Conservation (phyloP, 2,113 vertebrate genomes). For the Bubalus kerabau region DNA sequence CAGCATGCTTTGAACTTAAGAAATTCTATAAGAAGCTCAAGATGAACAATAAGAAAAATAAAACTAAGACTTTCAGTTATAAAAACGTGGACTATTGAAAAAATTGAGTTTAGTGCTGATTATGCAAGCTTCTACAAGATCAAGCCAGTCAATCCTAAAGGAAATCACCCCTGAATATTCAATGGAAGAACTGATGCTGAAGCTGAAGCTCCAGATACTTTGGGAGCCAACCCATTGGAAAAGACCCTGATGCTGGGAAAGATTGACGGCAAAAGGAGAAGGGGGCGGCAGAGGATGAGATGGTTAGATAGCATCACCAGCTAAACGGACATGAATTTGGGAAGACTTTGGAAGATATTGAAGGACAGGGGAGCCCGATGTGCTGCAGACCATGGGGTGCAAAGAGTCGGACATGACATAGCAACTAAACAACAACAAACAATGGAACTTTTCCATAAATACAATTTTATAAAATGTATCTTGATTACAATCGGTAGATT, state of each 20-base stretch:
- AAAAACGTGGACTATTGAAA: not conserved
- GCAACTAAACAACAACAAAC: not conserved
- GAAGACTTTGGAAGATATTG: not conserved
- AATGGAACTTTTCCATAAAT: not conserved
- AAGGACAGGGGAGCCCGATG: not conserved
- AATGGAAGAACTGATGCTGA: not conserved
- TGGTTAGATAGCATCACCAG: not conserved
- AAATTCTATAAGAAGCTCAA: not conserved
- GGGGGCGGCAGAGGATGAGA: not conserved
- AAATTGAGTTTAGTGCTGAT: not conserved
- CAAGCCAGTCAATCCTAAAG: not conserved
- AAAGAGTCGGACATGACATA: not conserved
- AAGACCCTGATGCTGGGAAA: not conserved
- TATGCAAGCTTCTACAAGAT: not conserved
- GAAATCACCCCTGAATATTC: not conserved
- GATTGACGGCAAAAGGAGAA: not conserved
- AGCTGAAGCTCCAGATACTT: not conserved
- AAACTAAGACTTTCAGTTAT: not conserved
- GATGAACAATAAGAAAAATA: not conserved
- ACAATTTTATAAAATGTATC: slow-evolving; percentile 30
- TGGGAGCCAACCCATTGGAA: not conserved
- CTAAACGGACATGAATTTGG: not conserved
- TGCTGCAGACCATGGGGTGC: not conserved
- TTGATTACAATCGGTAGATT: slow-evolving; percentile 16
- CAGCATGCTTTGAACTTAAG: not conserved